Evolutionary conservation across 2,113 vertebrate genomes (phyloP).

Genomic region (Gallinago undulata): DNA sequence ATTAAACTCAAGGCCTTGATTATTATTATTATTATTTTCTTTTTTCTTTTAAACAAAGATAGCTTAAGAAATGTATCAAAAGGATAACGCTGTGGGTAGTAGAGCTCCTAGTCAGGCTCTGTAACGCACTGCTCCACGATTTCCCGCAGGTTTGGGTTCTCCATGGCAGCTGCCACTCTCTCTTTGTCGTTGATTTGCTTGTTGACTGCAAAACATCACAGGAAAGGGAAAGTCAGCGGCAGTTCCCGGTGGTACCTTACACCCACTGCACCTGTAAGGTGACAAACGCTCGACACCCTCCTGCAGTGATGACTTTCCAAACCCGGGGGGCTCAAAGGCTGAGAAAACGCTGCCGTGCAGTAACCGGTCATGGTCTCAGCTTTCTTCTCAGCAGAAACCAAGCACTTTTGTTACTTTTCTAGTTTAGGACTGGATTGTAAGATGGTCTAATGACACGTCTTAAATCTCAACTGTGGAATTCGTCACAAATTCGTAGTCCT

Average conservation of each 20-base stretch:
- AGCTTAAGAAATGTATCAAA: slow-evolving; percentile 45
- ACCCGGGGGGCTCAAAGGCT: rapidly evolving
- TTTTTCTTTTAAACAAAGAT: slow-evolving; percentile 1
- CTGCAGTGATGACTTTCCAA: background rate
- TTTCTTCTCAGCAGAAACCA: rapidly evolving
- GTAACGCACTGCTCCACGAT: slow-evolving; percentile 95
- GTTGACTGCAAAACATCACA: slow-evolving; percentile 84
- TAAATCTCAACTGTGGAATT: background rate
- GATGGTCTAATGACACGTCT: background rate
- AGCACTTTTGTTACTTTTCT: rapidly evolving
- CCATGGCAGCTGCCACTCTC: slow-evolving; percentile 98
- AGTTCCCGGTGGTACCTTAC: background rate
- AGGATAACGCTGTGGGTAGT: background rate
- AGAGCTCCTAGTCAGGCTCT: slow-evolving; percentile 82
- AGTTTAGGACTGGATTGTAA: background rate
- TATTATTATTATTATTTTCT: background rate
- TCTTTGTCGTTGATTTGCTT: slow-evolving; percentile 99
- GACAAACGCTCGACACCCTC: rapidly evolving
- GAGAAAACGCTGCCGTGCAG: background rate
- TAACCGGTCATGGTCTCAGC: rapidly evolving
- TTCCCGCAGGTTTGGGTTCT: slow-evolving; percentile 92
- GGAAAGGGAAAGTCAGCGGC: background rate
- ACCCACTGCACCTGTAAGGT: rapidly evolving
- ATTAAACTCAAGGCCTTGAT: slow-evolving; percentile 49
- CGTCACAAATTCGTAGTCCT: rapidly evolving